These are phyloP conservation scores for Drosophila persimilis DNA, from an alignment of 1,140 invertebrate genomes.

Conservation along the genomic window DNA sequence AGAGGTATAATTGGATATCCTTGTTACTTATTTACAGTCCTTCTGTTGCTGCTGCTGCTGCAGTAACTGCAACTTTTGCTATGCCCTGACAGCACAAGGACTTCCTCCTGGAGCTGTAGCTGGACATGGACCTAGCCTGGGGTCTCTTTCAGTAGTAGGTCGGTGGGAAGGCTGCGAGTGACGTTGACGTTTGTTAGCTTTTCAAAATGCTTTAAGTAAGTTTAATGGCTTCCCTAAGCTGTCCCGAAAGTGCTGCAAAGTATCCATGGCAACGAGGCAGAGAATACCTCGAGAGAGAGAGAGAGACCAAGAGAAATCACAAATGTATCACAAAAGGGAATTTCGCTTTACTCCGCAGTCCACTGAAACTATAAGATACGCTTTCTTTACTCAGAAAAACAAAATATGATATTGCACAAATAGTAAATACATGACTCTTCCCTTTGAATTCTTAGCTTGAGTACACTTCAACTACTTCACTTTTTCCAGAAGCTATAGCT, in stretches of 20 bases:
- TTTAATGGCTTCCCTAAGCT: conserved; percentile 75
- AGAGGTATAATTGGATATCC: conserved; percentile 78
- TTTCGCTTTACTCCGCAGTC: neutral
- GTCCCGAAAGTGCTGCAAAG: conserved; percentile 55
- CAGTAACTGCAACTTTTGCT: conserved; percentile 27
- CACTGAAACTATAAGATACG: conserved; percentile 11
- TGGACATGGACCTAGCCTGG: conserved; percentile 19
- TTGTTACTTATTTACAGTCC: conserved; percentile 72
- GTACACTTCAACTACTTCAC: too few relatives aligned
- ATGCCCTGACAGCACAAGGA: conserved; percentile 24
- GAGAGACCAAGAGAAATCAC: conserved; percentile 11
- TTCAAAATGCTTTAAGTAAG: conserved; percentile 74
- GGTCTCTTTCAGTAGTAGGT: too few relatives aligned
- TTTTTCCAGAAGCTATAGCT: too few relatives aligned
- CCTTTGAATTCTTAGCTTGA: too few relatives aligned
- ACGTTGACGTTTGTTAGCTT: conserved; percentile 72
- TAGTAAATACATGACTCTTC: too few relatives aligned
- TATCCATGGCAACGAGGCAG: conserved; percentile 27
- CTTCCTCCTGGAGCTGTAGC: neutral
- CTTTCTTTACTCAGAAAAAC: neutral
- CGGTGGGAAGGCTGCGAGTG: conserved; percentile 46
- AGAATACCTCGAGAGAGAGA: neutral
- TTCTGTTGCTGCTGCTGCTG: conserved; percentile 30
- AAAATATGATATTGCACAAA: too few relatives aligned
- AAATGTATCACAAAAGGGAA: conserved; percentile 35